Percentiles rank a stretch among this genome's conserved stretches.
These are phyloP conservation scores for Ciona savignyi DNA, from an alignment of 23 tunicate species.

Conservation along the genomic window DNA sequence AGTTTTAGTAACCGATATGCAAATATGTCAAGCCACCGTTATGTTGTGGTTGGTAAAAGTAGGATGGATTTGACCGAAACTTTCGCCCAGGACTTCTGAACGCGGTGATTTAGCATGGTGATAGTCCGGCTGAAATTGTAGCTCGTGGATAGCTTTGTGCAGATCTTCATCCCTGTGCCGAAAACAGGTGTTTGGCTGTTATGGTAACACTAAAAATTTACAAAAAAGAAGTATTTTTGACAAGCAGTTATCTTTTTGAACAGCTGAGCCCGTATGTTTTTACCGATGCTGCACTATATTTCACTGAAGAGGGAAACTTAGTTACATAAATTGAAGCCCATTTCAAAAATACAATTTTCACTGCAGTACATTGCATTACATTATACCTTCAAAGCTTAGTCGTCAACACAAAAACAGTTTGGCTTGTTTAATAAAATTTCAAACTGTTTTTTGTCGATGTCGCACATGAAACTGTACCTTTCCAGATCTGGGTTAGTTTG, in stretches of 20 bases:
- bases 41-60: constrained; percentile 27
- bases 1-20: background rate
- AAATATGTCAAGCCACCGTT: constrained; percentile 24
- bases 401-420: too few species aligned
- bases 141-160: constrained; percentile 13
- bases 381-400: too few species aligned
- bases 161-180: constrained; percentile 38
- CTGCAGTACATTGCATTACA: too few species aligned
- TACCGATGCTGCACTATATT: too few species aligned
- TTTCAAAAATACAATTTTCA: too few species aligned
- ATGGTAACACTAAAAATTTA: background rate
- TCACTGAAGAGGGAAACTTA: too few species aligned
- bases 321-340: too few species aligned
- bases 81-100: constrained; percentile 65
- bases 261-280: too few species aligned
- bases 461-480: too few species aligned
- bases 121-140: constrained; percentile 29
- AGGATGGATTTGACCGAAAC: constrained; percentile 56
- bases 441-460: too few species aligned
- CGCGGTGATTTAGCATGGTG: constrained; percentile 9
- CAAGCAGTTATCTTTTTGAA: too few species aligned
- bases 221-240: background rate
- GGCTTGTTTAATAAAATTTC: background rate
- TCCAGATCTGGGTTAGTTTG: constrained; percentile 36
- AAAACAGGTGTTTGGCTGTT: background rate